phyloP scores from a whole-genome alignment of 1,140 invertebrate genomes.

The Drosophila funebris region DNA sequence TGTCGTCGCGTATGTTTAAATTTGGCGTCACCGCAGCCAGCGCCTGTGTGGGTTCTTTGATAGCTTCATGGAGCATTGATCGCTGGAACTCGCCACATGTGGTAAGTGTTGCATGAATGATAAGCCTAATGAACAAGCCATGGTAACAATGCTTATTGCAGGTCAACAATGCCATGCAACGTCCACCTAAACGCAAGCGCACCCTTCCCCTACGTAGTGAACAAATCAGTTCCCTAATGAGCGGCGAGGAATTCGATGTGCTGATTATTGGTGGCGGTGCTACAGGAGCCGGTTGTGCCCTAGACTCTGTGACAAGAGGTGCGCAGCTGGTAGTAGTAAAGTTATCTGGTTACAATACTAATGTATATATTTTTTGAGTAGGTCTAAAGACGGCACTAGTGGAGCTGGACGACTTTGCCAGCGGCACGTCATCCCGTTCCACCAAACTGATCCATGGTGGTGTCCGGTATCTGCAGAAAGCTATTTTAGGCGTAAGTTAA shows the following conservation, averaged over 20 bases:
- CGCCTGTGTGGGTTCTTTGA: slow-evolving; percentile 67
- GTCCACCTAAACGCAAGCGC: slow-evolving; percentile 87
- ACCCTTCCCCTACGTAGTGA: slow-evolving; percentile 91
- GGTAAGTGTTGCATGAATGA: slow-evolving; percentile 40
- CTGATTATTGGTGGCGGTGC: slow-evolving; percentile 98
- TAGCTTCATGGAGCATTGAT: slow-evolving; percentile 74
- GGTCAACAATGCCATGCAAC: slow-evolving; percentile 84
- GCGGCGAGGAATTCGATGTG: slow-evolving; percentile 93
- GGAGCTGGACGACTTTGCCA: slow-evolving; percentile 98
- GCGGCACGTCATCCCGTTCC: slow-evolving; percentile 97
- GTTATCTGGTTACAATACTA: not conserved
- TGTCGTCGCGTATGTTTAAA: slow-evolving; percentile 81
- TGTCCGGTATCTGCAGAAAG: slow-evolving; percentile 98
- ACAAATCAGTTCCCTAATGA: slow-evolving; percentile 91
- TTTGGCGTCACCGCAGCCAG: slow-evolving; percentile 77
- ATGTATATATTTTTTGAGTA: not conserved
- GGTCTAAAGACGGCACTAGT: slow-evolving; percentile 96
- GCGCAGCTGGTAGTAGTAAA: too few relatives aligned
- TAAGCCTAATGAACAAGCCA: too few relatives aligned
- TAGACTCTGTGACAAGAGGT: slow-evolving; percentile 94
- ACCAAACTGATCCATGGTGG: slow-evolving; percentile 99
- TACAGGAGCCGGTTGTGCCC: slow-evolving; percentile 95
- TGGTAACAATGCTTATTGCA: not conserved
- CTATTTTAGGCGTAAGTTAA: slow-evolving; percentile 90
- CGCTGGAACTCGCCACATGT: slow-evolving; percentile 72